Percentiles rank a stretch among this genome's conserved stretches.
These are phyloP conservation scores for Dromaius novaehollandiae DNA, from an alignment of 2,113 vertebrate genomes.

Conservation along the genomic window DNA sequence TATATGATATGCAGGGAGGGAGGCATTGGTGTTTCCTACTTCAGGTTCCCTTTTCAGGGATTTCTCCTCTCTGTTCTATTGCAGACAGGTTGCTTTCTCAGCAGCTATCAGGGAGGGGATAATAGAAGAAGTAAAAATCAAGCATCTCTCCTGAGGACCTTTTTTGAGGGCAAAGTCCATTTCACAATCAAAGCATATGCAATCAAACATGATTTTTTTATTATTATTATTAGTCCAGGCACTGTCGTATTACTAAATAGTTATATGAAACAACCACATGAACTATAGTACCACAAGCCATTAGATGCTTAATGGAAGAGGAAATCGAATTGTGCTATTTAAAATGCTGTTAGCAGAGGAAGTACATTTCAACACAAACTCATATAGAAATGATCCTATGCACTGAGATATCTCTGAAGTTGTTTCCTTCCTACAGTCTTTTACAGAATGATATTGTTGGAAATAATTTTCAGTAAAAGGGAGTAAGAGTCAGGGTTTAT, in stretches of 20 bases:
- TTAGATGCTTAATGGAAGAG: not conserved
- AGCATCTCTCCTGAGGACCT: not conserved
- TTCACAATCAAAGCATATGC: not conserved
- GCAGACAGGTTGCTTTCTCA: not conserved
- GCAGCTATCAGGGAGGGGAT: not conserved
- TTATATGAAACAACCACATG: not conserved
- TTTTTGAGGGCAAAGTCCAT: not conserved
- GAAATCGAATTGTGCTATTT: not conserved
- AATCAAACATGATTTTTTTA: not conserved
- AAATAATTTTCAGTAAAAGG: not conserved
- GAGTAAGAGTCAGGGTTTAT: not conserved
- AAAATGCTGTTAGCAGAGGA: constrained; percentile 6
- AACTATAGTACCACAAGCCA: not conserved
- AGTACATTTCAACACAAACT: not conserved
- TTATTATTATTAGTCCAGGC: not conserved
- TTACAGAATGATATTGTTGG: not conserved
- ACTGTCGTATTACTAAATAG: not conserved
- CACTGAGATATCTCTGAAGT: not conserved
- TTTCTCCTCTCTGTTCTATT: not conserved
- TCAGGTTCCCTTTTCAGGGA: not conserved
- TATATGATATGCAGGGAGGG: not conserved
- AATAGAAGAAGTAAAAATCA: not conserved
- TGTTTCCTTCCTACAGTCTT: not conserved
- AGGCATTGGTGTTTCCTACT: not conserved
- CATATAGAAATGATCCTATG: not conserved